Base-by-base conservation (phyloP, 2,888 invertebrate genomes). In the Panorpa germanica region DNA sequence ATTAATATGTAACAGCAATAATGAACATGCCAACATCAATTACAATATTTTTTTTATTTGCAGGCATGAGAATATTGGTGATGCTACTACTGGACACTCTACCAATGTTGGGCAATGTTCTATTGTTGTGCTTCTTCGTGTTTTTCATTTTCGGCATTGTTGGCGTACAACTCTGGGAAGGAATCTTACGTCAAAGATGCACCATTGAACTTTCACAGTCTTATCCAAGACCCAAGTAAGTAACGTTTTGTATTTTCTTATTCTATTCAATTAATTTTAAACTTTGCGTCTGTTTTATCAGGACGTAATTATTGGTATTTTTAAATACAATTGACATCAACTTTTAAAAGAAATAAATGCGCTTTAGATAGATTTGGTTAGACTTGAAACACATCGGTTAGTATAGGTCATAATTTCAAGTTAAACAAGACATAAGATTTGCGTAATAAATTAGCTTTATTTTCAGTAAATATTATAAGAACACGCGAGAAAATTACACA, bases 71-170 rank as follows among this genome's bases (percentile, higher is more conserved):
- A 41, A 96, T 96, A 45, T 63, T 95, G 50, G 98, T 99, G 43
- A 98, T 96, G 90, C 64, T 98, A 35, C 68, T 98, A 29, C 65
- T 99, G 48, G 98, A 99, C 58, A 98, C 98, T 5, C 65, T 98
- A 40, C 98, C 98, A 9, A 99, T 99, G 98, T 62, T 99, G 47
- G 96, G 98, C 40, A 99, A 98, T 59, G 98, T 99, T 29, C 63
- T 99, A 40, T 66, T 98, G 40, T 65, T 98, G 39, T 99, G 98
- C 59, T 98, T 98, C 69, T 99, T 99, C 65, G 98, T 99, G 35
- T 98, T 98, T 72, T 98, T 98, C 68, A 98, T 99, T 53, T 98
- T 98, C 51, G 98, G 98, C 41, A 99, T 99, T 50, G 85, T 99
- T 43, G 98, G 98, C 12, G 98, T 99, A 22, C 98, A 99, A 55